Conservation (phyloP, 2,797 vertebrate species). For the Lacerta bilineata region DNA sequence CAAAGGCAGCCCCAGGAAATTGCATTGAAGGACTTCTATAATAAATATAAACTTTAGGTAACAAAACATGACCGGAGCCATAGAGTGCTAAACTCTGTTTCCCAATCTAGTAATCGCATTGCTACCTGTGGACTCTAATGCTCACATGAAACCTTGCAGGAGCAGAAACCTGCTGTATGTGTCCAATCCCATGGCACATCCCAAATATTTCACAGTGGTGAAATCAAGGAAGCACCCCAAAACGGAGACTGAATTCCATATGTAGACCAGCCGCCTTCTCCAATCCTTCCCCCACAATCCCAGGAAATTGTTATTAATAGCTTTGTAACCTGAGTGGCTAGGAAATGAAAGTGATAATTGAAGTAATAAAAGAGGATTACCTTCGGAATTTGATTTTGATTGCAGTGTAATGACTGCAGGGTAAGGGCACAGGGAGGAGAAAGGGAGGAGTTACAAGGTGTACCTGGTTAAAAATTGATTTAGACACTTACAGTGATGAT, state of each 20-base stretch:
- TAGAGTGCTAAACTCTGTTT: not conserved
- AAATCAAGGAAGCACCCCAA: not conserved
- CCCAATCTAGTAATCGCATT: not conserved
- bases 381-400: conserved; percentile 7
- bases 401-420: not conserved
- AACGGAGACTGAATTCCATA: not conserved
- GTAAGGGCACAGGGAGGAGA: not conserved
- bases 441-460: not conserved
- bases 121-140: not conserved
- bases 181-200: too few species aligned
- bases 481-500: not conserved
- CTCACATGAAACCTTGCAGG: not conserved
- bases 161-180: not conserved
- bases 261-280: not conserved
- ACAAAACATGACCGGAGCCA: not conserved
- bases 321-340: not conserved
- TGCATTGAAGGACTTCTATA: too few species aligned
- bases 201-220: not conserved
- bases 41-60: too few species aligned
- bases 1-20: too few species aligned
- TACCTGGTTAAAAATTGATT: not conserved
- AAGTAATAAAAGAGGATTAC: conserved; percentile 2
- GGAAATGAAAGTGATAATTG: conserved; percentile 14
- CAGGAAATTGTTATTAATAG: conserved; percentile 14
- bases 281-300: not conserved